A percentile compares a stretch with the other conserved stretches of the same genome.
These are phyloP conservation scores for Vireo altiloquus DNA, from an alignment of 2,113 vertebrate species.

Conservation along the genomic window DNA sequence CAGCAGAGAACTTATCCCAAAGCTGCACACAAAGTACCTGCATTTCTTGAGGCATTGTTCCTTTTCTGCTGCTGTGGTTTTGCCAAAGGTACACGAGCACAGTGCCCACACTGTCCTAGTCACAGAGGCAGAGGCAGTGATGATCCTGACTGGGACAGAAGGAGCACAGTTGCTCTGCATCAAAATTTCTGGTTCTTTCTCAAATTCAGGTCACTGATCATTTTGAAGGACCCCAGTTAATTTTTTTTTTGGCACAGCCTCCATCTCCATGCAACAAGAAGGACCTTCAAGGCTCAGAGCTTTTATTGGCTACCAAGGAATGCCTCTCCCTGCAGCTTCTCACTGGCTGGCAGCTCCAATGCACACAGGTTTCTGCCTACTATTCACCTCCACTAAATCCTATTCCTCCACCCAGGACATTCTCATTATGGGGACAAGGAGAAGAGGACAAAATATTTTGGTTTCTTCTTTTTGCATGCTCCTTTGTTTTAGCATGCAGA, in stretches of 20 bases:
- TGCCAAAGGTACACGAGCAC: background rate
- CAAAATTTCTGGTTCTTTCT: background rate
- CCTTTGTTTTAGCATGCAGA: background rate
- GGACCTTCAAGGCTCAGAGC: background rate
- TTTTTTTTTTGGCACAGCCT: background rate
- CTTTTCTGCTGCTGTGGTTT: background rate
- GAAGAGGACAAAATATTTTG: background rate
- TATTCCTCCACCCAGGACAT: background rate
- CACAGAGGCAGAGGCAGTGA: background rate
- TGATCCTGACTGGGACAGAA: background rate
- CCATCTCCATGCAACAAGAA: background rate
- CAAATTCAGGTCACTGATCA: background rate
- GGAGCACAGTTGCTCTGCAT: background rate
- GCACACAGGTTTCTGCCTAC: background rate
- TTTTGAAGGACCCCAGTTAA: background rate
- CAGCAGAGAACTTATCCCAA: background rate
- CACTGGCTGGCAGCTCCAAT: background rate
- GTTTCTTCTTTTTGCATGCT: background rate
- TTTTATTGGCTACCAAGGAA: background rate
- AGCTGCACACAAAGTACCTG: background rate
- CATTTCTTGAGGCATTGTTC: background rate
- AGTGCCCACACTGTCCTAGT: background rate
- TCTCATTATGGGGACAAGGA: background rate
- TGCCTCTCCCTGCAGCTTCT: background rate
- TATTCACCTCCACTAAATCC: background rate